Evolutionary conservation across 2,113 vertebrate species (phyloP).

Genomic region (Pangasianodon hypophthalmus): DNA sequence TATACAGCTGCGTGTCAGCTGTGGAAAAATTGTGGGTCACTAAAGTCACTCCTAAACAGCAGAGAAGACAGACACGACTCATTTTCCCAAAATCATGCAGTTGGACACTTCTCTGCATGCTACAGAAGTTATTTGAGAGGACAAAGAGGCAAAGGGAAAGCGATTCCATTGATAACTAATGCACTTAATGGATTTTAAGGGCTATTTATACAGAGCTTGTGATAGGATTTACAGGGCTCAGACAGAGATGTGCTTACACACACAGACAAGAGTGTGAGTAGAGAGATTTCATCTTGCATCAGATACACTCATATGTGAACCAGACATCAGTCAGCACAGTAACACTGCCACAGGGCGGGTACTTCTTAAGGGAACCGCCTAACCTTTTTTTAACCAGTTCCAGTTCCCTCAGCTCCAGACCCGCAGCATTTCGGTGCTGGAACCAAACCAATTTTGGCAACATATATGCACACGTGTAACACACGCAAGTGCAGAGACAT

Average conservation of each 20-base stretch:
- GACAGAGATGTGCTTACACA: neutral
- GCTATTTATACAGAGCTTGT: slow-evolving; percentile 47
- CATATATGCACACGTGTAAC: neutral
- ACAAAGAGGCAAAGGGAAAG: neutral
- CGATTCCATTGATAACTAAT: slow-evolving; percentile 42
- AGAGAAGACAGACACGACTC: slow-evolving; percentile 37
- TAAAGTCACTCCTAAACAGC: neutral
- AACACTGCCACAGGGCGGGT: neutral
- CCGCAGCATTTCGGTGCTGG: too few species aligned
- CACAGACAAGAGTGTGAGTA: neutral
- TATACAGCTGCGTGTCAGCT: slow-evolving; percentile 23
- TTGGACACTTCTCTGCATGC: neutral
- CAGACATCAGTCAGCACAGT: neutral
- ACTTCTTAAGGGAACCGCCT: too few species aligned
- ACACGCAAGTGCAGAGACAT: neutral
- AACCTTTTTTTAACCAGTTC: neutral
- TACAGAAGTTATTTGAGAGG: neutral
- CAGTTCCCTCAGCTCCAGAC: neutral
- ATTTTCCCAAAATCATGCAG: slow-evolving; percentile 31
- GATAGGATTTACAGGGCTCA: slow-evolving; percentile 51
- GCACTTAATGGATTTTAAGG: slow-evolving; percentile 45
- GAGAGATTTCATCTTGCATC: neutral
- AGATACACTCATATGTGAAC: slow-evolving; percentile 30
- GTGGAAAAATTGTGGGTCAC: neutral
- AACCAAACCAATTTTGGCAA: neutral